Conservation (phyloP, 2,797 vertebrate species). For the Notolabrus celidotus region DNA sequence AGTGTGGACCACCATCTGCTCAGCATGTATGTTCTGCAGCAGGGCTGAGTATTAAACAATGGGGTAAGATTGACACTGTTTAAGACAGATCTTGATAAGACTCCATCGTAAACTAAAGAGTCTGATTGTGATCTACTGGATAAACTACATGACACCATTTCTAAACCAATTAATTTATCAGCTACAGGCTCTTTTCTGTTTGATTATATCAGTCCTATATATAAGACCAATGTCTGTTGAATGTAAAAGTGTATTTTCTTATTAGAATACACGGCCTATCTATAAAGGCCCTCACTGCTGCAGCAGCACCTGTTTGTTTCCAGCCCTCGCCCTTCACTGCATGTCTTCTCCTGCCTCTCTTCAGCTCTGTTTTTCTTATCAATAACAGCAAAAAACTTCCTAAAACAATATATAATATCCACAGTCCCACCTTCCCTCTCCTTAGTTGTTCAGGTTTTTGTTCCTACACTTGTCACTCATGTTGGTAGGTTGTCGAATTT, state of each 20-base stretch:
- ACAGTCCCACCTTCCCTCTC: not conserved
- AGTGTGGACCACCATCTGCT: not conserved
- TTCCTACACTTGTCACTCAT: conserved; percentile 40
- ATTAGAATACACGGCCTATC: not conserved
- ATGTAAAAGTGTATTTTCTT: not conserved
- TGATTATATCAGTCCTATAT: no score
- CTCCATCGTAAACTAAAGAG: no score
- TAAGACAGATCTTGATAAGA: no score
- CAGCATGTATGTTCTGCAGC: not conserved
- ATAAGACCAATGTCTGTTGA: not conserved
- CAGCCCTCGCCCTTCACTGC: not conserved
- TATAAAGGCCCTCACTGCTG: not conserved
- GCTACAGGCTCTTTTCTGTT: not conserved
- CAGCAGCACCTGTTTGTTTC: not conserved
- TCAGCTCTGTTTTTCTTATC: not conserved
- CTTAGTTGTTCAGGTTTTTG: conserved; percentile 1
- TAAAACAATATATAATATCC: not conserved
- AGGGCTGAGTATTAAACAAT: not conserved
- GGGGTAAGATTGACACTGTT: no score
- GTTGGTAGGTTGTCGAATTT: conserved; percentile 35
- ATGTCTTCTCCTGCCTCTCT: not conserved
- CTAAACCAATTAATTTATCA: not conserved
- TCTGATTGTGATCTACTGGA: not conserved
- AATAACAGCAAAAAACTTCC: not conserved
- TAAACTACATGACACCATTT: not conserved